Percentiles rank a stretch among this genome's conserved stretches.
These are phyloP conservation scores for Drosophila recens DNA, from an alignment of 2,888 invertebrate genomes.

Conservation along the genomic window DNA sequence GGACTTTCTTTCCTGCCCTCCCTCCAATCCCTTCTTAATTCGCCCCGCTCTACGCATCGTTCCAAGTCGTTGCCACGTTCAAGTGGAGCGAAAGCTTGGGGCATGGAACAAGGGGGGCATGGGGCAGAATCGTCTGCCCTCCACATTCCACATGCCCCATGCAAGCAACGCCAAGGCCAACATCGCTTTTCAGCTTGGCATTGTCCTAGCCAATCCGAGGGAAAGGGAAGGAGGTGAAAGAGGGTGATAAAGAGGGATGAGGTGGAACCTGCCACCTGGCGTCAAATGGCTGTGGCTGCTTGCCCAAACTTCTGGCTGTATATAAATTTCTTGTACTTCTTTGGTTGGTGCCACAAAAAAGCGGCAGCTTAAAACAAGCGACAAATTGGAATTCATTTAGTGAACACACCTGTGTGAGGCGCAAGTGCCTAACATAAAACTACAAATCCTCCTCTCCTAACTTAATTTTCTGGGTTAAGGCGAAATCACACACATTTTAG, in stretches of 20 bases:
- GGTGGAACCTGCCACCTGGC: background rate
- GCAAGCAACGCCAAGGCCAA: slow-evolving; percentile 51
- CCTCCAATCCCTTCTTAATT: background rate
- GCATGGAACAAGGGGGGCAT: slow-evolving; percentile 1
- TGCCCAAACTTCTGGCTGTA: slow-evolving; percentile 16
- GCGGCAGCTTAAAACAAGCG: slow-evolving; percentile 28
- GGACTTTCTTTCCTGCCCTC: background rate
- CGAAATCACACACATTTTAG: background rate
- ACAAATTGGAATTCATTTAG: slow-evolving; percentile 55
- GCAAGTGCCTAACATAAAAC: slow-evolving; percentile 10
- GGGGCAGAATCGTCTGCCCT: slow-evolving; percentile 18
- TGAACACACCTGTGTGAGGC: slow-evolving; percentile 21
- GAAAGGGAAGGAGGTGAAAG: background rate
- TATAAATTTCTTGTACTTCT: background rate
- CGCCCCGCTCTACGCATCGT: slow-evolving; percentile 30
- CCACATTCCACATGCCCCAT: slow-evolving; percentile 17
- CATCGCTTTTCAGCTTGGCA: slow-evolving; percentile 33
- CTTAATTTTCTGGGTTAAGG: background rate
- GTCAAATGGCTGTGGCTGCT: background rate
- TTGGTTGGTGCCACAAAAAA: slow-evolving; percentile 13
- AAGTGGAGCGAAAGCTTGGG: slow-evolving; percentile 20
- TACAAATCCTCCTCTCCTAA: slow-evolving; percentile 2
- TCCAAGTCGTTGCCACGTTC: slow-evolving; percentile 52
- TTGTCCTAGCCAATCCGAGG: slow-evolving; percentile 25
- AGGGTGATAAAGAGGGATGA: background rate